phyloP scores from a whole-genome alignment of 2,888 invertebrate species.

The Byasa hedistus region DNA sequence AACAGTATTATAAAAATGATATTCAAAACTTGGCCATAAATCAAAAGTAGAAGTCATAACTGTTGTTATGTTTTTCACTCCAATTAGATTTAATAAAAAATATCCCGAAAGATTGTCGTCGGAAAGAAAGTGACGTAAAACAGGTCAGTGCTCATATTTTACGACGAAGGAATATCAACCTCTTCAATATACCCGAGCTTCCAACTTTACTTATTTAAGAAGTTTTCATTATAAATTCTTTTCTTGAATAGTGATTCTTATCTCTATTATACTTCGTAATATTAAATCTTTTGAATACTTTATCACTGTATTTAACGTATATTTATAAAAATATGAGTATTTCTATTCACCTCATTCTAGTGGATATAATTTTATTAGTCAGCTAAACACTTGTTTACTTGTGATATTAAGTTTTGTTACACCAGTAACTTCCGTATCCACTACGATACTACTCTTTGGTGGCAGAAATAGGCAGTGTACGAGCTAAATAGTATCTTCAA shows the following conservation, averaged over 20 bases:
- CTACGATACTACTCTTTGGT: too few relatives aligned
- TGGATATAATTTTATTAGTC: too few relatives aligned
- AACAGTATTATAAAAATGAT: not conserved
- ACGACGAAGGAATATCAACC: conserved; percentile 44
- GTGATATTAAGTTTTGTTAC: too few relatives aligned
- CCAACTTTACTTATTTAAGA: conserved; percentile 68
- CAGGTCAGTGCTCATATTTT: conserved; percentile 43
- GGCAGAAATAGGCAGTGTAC: too few relatives aligned
- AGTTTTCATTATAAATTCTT: conserved; percentile 61
- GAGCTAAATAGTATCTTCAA: too few relatives aligned
- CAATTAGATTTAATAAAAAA: conserved; percentile 21
- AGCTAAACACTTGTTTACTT: too few relatives aligned
- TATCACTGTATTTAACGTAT: too few relatives aligned
- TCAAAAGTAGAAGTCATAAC: not conserved
- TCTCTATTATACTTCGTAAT: too few relatives aligned
- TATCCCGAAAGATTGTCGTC: conserved; percentile 42
- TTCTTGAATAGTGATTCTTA: conserved; percentile 49
- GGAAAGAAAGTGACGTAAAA: conserved; percentile 40
- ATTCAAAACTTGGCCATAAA: not conserved
- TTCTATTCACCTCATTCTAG: too few relatives aligned
- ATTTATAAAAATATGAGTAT: too few relatives aligned
- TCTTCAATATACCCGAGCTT: conserved; percentile 54
- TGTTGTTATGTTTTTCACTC: not conserved
- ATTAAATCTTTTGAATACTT: too few relatives aligned
- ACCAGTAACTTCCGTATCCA: too few relatives aligned